These are phyloP conservation scores for Sebastes iracundus DNA, from an alignment of 2,797 vertebrate genomes.

Conservation along the genomic window DNA sequence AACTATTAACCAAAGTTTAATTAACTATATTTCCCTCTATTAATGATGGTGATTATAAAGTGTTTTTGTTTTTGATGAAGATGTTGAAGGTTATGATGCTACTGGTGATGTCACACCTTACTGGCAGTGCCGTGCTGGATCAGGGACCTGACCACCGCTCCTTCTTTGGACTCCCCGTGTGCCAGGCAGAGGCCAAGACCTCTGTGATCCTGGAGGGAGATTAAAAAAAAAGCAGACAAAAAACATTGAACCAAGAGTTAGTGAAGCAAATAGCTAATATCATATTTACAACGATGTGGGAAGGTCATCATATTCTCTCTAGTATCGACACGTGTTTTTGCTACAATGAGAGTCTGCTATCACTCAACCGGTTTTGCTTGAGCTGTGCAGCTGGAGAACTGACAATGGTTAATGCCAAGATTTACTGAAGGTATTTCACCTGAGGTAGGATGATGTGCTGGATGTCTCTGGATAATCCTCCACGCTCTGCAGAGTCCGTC, in stretches of 20 bases:
- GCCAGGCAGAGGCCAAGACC: constrained; percentile 60
- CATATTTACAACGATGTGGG: neutral
- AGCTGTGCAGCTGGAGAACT: neutral
- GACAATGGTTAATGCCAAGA: constrained; percentile 8
- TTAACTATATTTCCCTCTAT: too few species aligned
- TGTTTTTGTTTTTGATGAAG: too few species aligned
- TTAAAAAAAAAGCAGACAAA: neutral
- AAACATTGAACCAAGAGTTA: too few species aligned
- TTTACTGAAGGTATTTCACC: constrained; percentile 42
- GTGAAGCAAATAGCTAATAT: neutral
- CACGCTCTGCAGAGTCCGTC: constrained; percentile 18
- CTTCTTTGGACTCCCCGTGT: constrained; percentile 39
- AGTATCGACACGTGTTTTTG: neutral
- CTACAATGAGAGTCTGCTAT: neutral
- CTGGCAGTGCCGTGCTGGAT: constrained; percentile 59
- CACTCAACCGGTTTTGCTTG: neutral
- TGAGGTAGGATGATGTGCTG: constrained; percentile 63
- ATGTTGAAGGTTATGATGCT: neutral
- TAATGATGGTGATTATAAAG: too few species aligned
- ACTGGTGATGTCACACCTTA: constrained; percentile 59
- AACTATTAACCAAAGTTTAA: too few species aligned
- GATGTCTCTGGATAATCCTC: constrained; percentile 38
- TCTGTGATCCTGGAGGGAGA: constrained; percentile 51
- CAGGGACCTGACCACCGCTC: constrained; percentile 54
- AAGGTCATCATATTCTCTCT: neutral